Conservation (phyloP, 2,888 invertebrate genomes). For the Chorisops tibialis region DNA sequence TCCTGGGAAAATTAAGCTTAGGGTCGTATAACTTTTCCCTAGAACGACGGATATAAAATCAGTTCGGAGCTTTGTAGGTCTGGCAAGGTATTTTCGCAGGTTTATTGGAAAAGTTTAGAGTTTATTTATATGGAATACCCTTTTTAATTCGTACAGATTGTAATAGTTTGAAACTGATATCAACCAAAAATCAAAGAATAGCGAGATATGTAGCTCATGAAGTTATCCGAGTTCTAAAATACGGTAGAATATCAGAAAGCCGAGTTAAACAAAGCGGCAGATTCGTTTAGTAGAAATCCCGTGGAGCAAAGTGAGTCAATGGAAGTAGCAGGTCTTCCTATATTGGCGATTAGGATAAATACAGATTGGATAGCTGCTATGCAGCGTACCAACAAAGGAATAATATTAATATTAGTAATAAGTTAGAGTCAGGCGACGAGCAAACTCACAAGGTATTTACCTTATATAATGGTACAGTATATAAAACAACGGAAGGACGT, state of each 20-base stretch:
- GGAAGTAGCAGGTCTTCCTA: not conserved
- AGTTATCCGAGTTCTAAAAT: slow-evolving; percentile 1
- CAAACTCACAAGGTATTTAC: slow-evolving; percentile 1
- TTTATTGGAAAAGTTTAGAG: slow-evolving; percentile 5
- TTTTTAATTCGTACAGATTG: not conserved
- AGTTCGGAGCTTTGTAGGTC: slow-evolving; percentile 7
- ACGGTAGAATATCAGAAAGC: slow-evolving; percentile 15
- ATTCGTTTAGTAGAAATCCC: slow-evolving; percentile 18
- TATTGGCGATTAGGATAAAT: not conserved
- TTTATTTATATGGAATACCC: not conserved
- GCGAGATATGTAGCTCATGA: slow-evolving; percentile 2
- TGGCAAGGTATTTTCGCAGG: slow-evolving; percentile 7
- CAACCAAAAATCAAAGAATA: not conserved
- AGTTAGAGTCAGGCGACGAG: not conserved
- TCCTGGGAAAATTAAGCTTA: not conserved
- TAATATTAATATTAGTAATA: not conserved
- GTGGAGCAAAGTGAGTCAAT: not conserved
- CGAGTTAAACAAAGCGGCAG: slow-evolving; percentile 6
- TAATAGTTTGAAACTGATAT: not conserved
- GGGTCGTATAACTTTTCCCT: not conserved
- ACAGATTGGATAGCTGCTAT: slow-evolving; percentile 11
- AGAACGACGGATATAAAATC: not conserved
- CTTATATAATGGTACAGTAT: not conserved
- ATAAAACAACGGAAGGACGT: not conserved
- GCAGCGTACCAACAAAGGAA: not conserved